A percentile compares a stretch with the other conserved stretches of the same genome.
These are phyloP conservation scores for Holacanthus passer DNA, from an alignment of 2,113 vertebrate species.

Conservation along the genomic window DNA sequence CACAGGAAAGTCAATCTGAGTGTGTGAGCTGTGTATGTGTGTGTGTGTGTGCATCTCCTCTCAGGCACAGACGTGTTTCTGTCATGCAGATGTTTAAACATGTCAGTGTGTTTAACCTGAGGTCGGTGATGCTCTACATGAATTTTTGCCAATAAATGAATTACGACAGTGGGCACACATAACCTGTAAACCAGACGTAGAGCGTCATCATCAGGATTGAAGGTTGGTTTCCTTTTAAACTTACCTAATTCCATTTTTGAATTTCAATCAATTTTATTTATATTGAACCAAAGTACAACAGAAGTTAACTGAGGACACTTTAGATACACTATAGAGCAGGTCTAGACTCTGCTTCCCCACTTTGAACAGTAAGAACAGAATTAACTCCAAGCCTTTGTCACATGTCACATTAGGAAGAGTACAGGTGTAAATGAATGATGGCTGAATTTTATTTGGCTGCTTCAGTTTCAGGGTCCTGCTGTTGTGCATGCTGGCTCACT, in stretches of 20 bases:
- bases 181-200: neutral
- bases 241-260: too few relatives aligned
- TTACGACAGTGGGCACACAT: neutral
- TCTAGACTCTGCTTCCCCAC: too few relatives aligned
- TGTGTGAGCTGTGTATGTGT: neutral
- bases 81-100: slow-evolving; percentile 7
- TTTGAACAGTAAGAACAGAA: neutral
- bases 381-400: neutral
- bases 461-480: neutral
- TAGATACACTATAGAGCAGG: too few relatives aligned
- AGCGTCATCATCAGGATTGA: neutral
- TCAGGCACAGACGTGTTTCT: neutral
- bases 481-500: neutral
- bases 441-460: slow-evolving; percentile 2
- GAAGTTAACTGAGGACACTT: too few relatives aligned
- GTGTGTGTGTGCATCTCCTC: neutral
- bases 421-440: neutral
- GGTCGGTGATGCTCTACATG: neutral
- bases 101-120: neutral
- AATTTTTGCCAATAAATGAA: neutral
- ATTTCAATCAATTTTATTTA: too few relatives aligned
- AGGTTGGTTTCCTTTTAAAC: neutral
- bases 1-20: neutral
- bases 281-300: too few relatives aligned
- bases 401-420: neutral